Evolutionary conservation across 2,888 invertebrate genomes (phyloP), one percentile per base, ranked within the genome.

Genomic region (Cephonodes hylas): DNA sequence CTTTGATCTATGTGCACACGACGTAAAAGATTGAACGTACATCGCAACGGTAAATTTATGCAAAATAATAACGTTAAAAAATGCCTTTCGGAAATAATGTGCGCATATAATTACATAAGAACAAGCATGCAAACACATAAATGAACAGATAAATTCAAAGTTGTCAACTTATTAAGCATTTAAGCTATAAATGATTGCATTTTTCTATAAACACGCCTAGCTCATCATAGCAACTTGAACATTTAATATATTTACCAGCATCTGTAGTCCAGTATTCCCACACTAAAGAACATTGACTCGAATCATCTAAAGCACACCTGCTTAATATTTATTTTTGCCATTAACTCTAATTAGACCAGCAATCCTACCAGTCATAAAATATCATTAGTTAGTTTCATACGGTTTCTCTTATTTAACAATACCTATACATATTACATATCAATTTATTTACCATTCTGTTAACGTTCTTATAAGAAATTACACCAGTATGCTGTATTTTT

Each of bases 1-100:
- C 76, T 76, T 72, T 79, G 75, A 77, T 76, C 76, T 75, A 80
- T 76, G 77, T 69, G 73, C 70, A 71, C 76, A 65, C 69, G 68
- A 31, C 53, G 31, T 31, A 31, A 31, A 53, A 53, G 27, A 27
- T 53, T 53, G 72, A 79, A 74, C 75, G 23, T 58, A 60, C 56
- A 60, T 42, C 34, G 22, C 31, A 20, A 34, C 57, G 34, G 3
- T 44, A 20, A 3, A 20, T 44, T 44, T 44, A 20, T 44, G 23
- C 48, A 25, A 48, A 15, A 60, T 42, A 34, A 57, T 15, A 56
- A 56, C 27, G 15, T 44, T 44, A 20, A 44, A 20, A 44, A 20
- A 20, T 64, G 27, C 25, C 45, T 56, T 6, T 57, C 61, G 61
- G 64, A 61, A 46, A 61, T 42, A 46, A 15, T 3, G 8, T 44